Conservation (phyloP, 2,797 vertebrate genomes). For the Acanthurus lineatus region DNA sequence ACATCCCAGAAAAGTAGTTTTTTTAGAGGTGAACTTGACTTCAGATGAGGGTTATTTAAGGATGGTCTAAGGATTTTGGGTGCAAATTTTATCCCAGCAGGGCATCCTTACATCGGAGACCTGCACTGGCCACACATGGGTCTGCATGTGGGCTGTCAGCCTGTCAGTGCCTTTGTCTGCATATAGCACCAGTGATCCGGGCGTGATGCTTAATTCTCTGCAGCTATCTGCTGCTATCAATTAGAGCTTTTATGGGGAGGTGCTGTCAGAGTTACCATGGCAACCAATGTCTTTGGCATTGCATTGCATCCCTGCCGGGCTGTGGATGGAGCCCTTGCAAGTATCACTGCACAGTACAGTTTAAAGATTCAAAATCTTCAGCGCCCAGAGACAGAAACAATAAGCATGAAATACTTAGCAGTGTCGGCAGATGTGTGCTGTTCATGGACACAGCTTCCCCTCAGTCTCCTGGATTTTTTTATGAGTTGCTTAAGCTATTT, state of each 20-base stretch:
- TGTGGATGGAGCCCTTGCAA: conserved; percentile 52
- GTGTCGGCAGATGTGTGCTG: conserved; percentile 34
- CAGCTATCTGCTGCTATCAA: conserved; percentile 68
- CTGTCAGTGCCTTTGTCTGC: conserved; percentile 35
- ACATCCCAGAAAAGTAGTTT: not conserved
- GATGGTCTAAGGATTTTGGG: not conserved
- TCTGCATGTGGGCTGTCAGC: not conserved
- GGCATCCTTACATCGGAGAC: conserved; percentile 20
- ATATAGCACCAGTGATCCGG: conserved; percentile 31
- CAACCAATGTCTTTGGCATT: conserved; percentile 65
- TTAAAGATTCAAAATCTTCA: conserved; percentile 66
- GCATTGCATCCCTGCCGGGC: conserved; percentile 59
- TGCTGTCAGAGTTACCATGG: conserved; percentile 68
- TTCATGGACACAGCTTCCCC: conserved; percentile 16
- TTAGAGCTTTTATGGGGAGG: conserved; percentile 70
- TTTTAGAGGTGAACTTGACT: not conserved
- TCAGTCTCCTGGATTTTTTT: conserved; percentile 18
- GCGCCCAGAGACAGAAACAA: conserved; percentile 56
- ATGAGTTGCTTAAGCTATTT: conserved; percentile 30
- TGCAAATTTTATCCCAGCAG: conserved; percentile 23
- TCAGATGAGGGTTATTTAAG: conserved; percentile 7
- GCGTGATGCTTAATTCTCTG: conserved; percentile 61
- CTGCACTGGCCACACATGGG: not conserved
- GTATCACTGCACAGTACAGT: conserved; percentile 51
- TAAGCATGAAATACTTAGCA: conserved; percentile 54